A percentile compares a stretch with the other conserved stretches of the same genome.
Conservation (phyloP, 2,113 vertebrate genomes). For the Hemiprocne comata region DNA sequence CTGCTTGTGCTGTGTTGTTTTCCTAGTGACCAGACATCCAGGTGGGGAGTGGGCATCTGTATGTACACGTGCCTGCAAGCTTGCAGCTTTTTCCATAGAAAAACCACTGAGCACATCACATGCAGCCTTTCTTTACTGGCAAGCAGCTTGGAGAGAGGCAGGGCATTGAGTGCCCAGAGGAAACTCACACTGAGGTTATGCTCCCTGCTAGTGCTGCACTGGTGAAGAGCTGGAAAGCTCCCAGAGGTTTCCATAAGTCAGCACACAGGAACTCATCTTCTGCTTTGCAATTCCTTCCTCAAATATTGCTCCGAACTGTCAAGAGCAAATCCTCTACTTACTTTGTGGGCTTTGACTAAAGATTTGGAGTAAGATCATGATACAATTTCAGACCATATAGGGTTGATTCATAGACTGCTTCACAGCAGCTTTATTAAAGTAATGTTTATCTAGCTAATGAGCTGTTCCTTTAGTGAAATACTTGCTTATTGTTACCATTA, state of each 20-base stretch:
- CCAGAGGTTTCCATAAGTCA: not conserved
- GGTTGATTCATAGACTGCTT: not conserved
- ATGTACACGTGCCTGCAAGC: accelerated
- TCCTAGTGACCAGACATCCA: not conserved
- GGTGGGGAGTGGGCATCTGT: not conserved
- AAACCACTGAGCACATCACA: accelerated
- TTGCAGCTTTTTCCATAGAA: not conserved
- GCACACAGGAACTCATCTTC: not conserved
- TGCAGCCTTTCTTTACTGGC: not conserved
- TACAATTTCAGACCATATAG: not conserved
- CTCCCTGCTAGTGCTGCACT: not conserved
- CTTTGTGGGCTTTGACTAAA: not conserved
- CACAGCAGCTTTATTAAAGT: accelerated
- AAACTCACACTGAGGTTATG: not conserved
- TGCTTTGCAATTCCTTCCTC: not conserved
- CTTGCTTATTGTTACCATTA: not conserved
- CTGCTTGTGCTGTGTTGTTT: not conserved
- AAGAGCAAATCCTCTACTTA: not conserved
- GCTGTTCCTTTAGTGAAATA: not conserved
- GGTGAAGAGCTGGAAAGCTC: not conserved
- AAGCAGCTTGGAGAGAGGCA: not conserved
- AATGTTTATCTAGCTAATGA: not conserved
- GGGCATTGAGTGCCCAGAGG: not conserved
- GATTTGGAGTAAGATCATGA: not conserved
- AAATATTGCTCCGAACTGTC: accelerated